Evolutionary conservation across 2,888 invertebrate genomes (phyloP).

Genomic region (Phortica okadai): DNA sequence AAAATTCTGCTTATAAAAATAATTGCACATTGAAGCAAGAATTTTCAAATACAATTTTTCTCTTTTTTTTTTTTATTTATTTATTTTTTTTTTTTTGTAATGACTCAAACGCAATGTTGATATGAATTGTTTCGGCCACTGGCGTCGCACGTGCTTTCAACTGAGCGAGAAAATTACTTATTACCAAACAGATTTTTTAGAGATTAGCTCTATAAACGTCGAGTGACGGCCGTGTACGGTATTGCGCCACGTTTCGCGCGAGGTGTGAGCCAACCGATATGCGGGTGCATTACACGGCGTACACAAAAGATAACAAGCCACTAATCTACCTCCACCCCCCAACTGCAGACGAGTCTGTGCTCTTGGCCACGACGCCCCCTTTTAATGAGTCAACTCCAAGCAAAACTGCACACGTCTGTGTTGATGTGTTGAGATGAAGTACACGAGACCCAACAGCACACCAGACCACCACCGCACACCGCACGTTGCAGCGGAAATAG

Average conservation of each 20-base stretch:
- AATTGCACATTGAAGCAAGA: background rate
- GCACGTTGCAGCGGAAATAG: background rate
- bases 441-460: background rate
- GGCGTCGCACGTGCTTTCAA: background rate
- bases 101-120: no score
- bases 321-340: conserved; percentile 55
- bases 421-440: background rate
- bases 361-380: background rate
- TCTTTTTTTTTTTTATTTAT: no score
- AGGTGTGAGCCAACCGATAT: conserved; percentile 2
- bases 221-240: background rate
- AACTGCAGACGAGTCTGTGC: background rate
- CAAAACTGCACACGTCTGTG: background rate
- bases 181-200: background rate
- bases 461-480: background rate
- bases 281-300: conserved; percentile 52
- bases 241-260: background rate
- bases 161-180: background rate
- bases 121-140: no score
- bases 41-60: background rate
- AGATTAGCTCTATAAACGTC: background rate
- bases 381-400: background rate
- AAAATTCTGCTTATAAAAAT: background rate
- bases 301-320: conserved; percentile 51
- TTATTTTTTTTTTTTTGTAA: no score